Conservation (phyloP, 2,113 vertebrate genomes). For the Raja brachyura region DNA sequence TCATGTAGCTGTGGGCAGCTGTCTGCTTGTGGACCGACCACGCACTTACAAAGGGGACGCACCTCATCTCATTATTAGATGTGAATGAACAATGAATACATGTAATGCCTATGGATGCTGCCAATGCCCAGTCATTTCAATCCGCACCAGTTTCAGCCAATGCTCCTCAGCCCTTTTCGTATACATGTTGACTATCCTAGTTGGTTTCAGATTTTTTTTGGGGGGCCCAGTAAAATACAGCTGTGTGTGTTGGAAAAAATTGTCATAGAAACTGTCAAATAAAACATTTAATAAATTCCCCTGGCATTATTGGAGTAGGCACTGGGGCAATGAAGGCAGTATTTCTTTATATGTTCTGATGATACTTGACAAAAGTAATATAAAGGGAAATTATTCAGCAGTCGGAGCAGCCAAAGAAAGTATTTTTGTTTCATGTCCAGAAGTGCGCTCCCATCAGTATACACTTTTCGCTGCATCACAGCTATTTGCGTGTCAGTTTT, state of each 20-base stretch:
- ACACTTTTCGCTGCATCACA: neutral
- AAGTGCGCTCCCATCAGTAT: neutral
- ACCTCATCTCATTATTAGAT: neutral
- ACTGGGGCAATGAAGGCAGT: neutral
- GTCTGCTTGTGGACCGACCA: neutral
- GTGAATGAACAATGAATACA: neutral
- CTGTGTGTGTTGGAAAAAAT: neutral
- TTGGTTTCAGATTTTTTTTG: too few relatives aligned
- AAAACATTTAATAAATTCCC: constrained; percentile 12
- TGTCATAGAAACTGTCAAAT: constrained; percentile 1
- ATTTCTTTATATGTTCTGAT: neutral
- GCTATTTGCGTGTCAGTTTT: neutral
- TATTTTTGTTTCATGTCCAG: neutral
- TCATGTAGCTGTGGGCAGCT: neutral
- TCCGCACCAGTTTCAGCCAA: neutral
- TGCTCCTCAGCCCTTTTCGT: too few relatives aligned
- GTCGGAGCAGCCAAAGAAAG: neutral
- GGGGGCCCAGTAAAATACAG: neutral
- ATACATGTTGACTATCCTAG: neutral
- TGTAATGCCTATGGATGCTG: neutral
- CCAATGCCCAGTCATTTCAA: neutral
- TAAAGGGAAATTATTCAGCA: constrained; percentile 19
- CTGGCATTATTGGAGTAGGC: neutral
- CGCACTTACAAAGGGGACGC: neutral
- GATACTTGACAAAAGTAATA: neutral